Conservation (phyloP, 2,888 invertebrate genomes). For the Cantharis rufa region DNA sequence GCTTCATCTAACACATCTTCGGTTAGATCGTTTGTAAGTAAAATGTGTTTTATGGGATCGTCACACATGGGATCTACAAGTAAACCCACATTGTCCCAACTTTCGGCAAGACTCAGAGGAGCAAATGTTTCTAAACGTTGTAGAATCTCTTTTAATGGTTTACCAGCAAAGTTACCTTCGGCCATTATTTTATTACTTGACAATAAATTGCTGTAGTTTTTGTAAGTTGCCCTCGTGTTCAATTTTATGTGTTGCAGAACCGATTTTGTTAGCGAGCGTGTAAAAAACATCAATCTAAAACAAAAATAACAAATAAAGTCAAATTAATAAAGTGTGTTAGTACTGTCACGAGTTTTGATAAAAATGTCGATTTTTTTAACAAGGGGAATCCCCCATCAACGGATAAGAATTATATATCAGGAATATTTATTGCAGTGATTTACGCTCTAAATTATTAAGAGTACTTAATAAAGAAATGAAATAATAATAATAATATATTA, state of each 20-base stretch:
- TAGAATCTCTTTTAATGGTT: constrained; percentile 60
- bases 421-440: no score
- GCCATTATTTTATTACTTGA: constrained; percentile 31
- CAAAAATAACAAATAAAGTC: neutral
- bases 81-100: constrained; percentile 95
- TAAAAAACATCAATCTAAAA: constrained; percentile 25
- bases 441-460: no score
- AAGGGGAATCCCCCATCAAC: no score
- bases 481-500: no score
- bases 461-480: no score
- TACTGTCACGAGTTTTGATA: neutral
- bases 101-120: constrained; percentile 71
- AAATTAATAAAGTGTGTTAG: neutral
- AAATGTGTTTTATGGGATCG: constrained; percentile 64
- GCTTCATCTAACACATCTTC: constrained; percentile 87
- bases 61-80: constrained; percentile 74
- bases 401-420: no score
- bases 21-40: constrained; percentile 92
- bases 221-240: neutral
- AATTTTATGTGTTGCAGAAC: neutral
- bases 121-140: constrained; percentile 70
- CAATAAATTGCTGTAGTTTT: constrained; percentile 32
- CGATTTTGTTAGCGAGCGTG: neutral
- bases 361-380: no score
- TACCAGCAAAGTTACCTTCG: constrained; percentile 47